Conservation (phyloP, 2,797 vertebrate species). For the Hippocampus kuda region DNA sequence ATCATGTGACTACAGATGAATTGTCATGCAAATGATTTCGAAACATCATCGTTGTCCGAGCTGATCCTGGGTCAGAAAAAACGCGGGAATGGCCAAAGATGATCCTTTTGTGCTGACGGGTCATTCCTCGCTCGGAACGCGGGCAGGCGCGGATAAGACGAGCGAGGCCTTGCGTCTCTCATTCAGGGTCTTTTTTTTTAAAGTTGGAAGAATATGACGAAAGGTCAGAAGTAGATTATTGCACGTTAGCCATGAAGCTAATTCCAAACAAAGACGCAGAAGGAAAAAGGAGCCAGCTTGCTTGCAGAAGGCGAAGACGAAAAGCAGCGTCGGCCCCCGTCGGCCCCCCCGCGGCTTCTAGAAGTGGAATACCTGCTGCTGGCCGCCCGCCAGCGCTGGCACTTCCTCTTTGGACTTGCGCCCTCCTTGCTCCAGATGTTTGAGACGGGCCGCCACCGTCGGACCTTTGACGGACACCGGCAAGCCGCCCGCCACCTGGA, state of each 20-base stretch:
- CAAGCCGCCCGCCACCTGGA: constrained; percentile 72
- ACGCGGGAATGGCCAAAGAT: background rate
- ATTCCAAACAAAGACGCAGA: constrained; percentile 36
- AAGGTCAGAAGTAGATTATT: background rate
- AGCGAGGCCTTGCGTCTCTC: constrained; percentile 14
- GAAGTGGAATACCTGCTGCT: constrained; percentile 89
- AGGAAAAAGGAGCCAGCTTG: background rate
- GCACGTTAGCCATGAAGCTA: constrained; percentile 17
- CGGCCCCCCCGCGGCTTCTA: constrained; percentile 38
- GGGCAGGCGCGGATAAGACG: constrained; percentile 44
- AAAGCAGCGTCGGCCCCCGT: constrained; percentile 22
- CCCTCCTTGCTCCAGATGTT: constrained; percentile 77
- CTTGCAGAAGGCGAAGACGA: constrained; percentile 30
- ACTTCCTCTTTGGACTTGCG: constrained; percentile 87
- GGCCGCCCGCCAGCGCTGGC: constrained; percentile 80
- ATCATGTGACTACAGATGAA: background rate
- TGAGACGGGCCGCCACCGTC: constrained; percentile 78
- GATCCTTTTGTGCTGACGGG: background rate
- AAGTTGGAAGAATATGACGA: background rate
- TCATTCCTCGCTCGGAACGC: constrained; percentile 6
- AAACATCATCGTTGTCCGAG: background rate
- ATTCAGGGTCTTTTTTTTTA: background rate
- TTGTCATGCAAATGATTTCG: background rate
- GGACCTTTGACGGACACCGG: constrained; percentile 80
- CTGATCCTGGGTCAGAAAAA: background rate